A percentile compares a stretch with the other conserved stretches of the same genome.
phyloP scores from a whole-genome alignment of 53 echinoderm and acorn worm genomes.

The Pentamera pediparva region DNA sequence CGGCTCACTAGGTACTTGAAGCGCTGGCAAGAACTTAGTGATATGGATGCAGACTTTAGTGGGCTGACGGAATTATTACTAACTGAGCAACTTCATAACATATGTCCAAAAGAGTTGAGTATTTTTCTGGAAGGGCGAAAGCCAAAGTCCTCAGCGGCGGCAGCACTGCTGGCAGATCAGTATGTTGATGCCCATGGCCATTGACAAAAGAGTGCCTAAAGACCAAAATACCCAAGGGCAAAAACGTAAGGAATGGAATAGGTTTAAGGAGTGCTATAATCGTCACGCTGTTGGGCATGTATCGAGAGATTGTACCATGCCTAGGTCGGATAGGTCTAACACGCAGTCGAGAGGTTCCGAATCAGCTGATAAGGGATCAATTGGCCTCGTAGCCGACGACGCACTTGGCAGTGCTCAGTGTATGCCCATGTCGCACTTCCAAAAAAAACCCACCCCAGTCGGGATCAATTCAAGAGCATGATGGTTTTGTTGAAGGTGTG shows the following conservation, averaged over 20 bases:
- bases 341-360: too few relatives aligned
- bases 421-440: too few relatives aligned
- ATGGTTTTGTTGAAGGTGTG: too few relatives aligned
- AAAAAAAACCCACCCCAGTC: too few relatives aligned
- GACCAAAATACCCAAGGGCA: not conserved
- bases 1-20: constrained; percentile 30
- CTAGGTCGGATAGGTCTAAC: too few relatives aligned
- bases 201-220: not conserved
- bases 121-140: constrained; percentile 52
- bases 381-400: too few relatives aligned
- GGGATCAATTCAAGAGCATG: too few relatives aligned
- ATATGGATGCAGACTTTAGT: not conserved
- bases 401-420: too few relatives aligned
- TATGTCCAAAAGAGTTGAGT: constrained; percentile 39
- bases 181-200: constrained; percentile 46
- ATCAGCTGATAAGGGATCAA: too few relatives aligned
- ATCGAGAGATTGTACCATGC: constrained; percentile 11
- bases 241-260: constrained; percentile 2
- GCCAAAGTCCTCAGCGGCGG: constrained; percentile 4
- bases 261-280: not conserved
- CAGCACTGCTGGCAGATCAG: constrained; percentile 43
- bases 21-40: constrained; percentile 49
- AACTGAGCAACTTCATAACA: constrained; percentile 39
- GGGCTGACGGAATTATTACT: constrained; percentile 38
- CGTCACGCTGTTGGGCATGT: not conserved